phyloP scores from a whole-genome alignment of 1,140 invertebrate species.

The Plutomurus gul region DNA sequence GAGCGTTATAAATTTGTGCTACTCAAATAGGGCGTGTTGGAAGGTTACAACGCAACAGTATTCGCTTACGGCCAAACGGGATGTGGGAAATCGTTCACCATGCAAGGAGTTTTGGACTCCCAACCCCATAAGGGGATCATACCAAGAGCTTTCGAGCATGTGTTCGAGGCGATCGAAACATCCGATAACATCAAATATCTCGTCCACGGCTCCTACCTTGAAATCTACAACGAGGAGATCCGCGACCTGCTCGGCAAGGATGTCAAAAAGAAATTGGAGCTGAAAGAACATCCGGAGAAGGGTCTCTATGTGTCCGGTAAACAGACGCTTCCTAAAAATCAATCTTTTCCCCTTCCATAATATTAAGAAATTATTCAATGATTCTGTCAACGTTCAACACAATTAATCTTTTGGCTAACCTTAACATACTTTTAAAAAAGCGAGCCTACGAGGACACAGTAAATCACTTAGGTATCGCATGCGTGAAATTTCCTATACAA shows the following conservation, averaged over 20 bases:
- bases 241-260: conserved; percentile 75
- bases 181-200: conserved; percentile 80
- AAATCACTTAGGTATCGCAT: not conserved
- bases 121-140: conserved; percentile 71
- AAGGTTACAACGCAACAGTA: conserved; percentile 85
- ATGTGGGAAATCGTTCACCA: conserved; percentile 71
- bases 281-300: conserved; percentile 79
- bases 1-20: not conserved
- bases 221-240: conserved; percentile 91
- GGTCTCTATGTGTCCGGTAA: conserved; percentile 79
- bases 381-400: no score
- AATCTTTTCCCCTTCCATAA: no score
- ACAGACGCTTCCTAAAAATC: no score
- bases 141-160: conserved; percentile 84
- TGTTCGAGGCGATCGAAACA: conserved; percentile 88
- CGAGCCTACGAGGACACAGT: not conserved
- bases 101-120: conserved; percentile 71
- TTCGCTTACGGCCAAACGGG: conserved; percentile 87
- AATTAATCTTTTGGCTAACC: not conserved
- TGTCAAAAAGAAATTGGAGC: conserved; percentile 68
- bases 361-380: no score
- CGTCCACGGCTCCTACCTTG: conserved; percentile 87
- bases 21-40: conserved; percentile 72
- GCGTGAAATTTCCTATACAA: not conserved
- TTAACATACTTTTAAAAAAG: not conserved